Conservation (phyloP, 2,888 invertebrate species). For the Nezara viridula region DNA sequence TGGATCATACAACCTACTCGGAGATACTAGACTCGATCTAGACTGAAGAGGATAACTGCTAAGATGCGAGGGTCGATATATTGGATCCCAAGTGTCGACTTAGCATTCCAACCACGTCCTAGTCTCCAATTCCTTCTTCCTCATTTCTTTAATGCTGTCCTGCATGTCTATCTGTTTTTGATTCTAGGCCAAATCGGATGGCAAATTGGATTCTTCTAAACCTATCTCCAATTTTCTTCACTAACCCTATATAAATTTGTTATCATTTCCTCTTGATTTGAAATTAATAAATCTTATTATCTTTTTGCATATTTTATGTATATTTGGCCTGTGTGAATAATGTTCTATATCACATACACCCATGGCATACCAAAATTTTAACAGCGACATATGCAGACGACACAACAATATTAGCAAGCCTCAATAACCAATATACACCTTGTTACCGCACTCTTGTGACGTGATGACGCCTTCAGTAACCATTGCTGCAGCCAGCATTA, state of each 20-base stretch:
- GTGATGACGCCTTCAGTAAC: too few species aligned
- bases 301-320: too few species aligned
- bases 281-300: too few species aligned
- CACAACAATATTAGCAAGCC: too few species aligned
- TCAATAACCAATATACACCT: too few species aligned
- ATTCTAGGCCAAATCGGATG: slow-evolving; percentile 22
- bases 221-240: neutral
- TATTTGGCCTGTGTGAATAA: too few species aligned
- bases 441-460: too few species aligned
- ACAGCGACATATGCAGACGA: too few species aligned
- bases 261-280: too few species aligned
- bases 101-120: neutral
- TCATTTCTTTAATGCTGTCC: neutral
- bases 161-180: slow-evolving; percentile 12
- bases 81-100: neutral
- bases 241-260: neutral
- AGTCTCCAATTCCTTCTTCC: neutral
- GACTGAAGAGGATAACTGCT: neutral
- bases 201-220: slow-evolving; percentile 16
- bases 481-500: too few species aligned
- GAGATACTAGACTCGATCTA: neutral
- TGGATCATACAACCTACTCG: neutral
- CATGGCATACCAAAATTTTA: too few species aligned
- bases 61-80: neutral
- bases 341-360: too few species aligned